A percentile compares a stretch with the other conserved stretches of the same genome.
phyloP scores from a whole-genome alignment of 2,113 vertebrate species.

The Silurus glanis region DNA sequence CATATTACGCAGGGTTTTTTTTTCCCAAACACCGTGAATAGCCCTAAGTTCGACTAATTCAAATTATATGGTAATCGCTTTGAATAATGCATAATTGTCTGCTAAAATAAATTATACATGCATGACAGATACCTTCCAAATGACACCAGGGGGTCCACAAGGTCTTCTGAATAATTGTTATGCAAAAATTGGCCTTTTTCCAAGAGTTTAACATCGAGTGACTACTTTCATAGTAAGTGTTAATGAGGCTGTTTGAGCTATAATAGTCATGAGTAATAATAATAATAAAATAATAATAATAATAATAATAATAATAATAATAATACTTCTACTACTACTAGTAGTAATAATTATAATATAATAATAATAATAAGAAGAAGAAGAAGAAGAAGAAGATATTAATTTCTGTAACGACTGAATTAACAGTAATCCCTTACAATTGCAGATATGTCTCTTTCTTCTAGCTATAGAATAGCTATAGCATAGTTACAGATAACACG shows the following conservation, averaged over 20 bases:
- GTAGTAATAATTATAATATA: neutral
- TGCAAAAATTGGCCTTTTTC: constrained; percentile 47
- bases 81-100: constrained; percentile 54
- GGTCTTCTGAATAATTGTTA: constrained; percentile 45
- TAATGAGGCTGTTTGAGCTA: neutral
- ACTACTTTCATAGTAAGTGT: neutral
- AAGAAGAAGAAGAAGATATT: too few species aligned
- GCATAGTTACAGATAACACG: neutral
- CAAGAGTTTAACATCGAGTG: constrained; percentile 28
- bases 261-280: neutral
- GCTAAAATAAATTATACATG: constrained; percentile 50
- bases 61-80: constrained; percentile 53
- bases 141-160: constrained; percentile 27
- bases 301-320: constrained; percentile 6
- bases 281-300: neutral
- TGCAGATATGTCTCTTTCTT: neutral
- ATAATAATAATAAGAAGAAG: neutral
- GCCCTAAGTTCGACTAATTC: constrained; percentile 41
- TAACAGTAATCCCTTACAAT: neutral
- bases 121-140: constrained; percentile 35
- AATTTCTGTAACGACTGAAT: neutral
- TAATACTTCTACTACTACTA: neutral
- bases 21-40: constrained; percentile 16
- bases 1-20: constrained; percentile 20
- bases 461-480: neutral